Percentiles rank a stretch among this genome's conserved stretches.
phyloP scores from a whole-genome alignment of 2,888 invertebrate genomes.

The Mimumesa dahlbomi region DNA sequence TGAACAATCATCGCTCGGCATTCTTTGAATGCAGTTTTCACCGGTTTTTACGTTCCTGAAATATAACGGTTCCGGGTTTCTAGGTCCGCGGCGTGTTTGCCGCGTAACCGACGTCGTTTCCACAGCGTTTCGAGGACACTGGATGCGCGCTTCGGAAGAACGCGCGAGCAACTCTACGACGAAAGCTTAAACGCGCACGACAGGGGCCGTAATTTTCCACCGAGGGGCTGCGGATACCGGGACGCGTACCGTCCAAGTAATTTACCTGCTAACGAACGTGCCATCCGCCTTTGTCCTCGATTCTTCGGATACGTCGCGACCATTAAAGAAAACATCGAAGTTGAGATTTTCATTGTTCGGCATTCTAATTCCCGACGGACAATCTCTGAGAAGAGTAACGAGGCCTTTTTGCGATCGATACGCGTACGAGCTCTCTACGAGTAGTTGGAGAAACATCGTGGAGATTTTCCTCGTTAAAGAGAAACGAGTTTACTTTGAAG shows the following conservation, averaged over 20 bases:
- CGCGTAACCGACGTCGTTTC: slow-evolving; percentile 11
- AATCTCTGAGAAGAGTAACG: slow-evolving; percentile 8
- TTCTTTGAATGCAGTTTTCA: too few species aligned
- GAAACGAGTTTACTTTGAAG: neutral
- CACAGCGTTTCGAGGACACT: slow-evolving; percentile 18
- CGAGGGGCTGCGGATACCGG: neutral
- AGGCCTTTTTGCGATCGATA: neutral
- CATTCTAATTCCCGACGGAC: too few species aligned
- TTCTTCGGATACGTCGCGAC: too few species aligned
- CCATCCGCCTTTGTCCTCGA: too few species aligned
- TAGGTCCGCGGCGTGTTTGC: slow-evolving; percentile 3
- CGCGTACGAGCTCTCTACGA: too few species aligned
- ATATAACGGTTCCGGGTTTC: too few species aligned
- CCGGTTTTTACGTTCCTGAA: too few species aligned
- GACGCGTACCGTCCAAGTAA: neutral
- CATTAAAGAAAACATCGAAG: too few species aligned
- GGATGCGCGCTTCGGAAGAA: slow-evolving; percentile 11
- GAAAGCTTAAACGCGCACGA: slow-evolving; percentile 15
- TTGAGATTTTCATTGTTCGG: too few species aligned
- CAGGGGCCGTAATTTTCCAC: slow-evolving; percentile 8
- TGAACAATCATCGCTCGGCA: too few species aligned
- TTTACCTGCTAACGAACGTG: slow-evolving; percentile 11
- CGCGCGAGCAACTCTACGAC: neutral
- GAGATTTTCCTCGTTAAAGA: neutral
- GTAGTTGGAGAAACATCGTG: too few species aligned